A percentile compares a stretch with the other conserved stretches of the same genome.
Conservation (phyloP, 23 tunicate genomes). For the Phallusia fumigata region DNA sequence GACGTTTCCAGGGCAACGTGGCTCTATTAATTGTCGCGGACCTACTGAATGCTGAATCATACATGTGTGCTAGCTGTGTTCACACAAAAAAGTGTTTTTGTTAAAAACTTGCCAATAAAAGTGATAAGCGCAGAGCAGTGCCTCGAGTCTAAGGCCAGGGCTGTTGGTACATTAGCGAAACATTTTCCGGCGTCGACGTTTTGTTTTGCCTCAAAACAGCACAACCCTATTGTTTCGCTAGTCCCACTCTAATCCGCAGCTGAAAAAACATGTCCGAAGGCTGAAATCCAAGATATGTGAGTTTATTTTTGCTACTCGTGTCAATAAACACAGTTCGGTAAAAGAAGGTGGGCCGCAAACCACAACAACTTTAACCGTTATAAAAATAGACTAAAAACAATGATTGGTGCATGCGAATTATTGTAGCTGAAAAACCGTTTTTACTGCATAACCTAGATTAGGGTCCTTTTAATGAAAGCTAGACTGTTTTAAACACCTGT, state of each 20-base stretch:
- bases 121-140: not conserved
- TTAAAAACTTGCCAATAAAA: not conserved
- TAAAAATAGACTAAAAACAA: too few relatives aligned
- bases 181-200: not conserved
- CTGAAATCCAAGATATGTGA: too few relatives aligned
- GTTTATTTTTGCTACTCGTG: too few relatives aligned
- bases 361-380: too few relatives aligned
- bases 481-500: too few relatives aligned
- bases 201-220: conserved; percentile 8
- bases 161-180: not conserved
- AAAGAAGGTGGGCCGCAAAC: too few relatives aligned
- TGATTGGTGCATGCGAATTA: too few relatives aligned
- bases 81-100: not conserved
- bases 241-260: not conserved
- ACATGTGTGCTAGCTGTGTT: not conserved
- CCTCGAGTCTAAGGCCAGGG: not conserved
- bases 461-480: too few relatives aligned
- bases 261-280: not conserved
- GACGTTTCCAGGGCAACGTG: not conserved
- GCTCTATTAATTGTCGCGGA: not conserved
- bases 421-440: too few relatives aligned
- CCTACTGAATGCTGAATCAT: not conserved
- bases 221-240: not conserved
- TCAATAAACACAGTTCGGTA: too few relatives aligned
- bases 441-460: too few relatives aligned